Evolutionary conservation across 2,888 invertebrate species (phyloP), one percentile per base, ranked within the genome.

Genomic region (Diogma glabrata): DNA sequence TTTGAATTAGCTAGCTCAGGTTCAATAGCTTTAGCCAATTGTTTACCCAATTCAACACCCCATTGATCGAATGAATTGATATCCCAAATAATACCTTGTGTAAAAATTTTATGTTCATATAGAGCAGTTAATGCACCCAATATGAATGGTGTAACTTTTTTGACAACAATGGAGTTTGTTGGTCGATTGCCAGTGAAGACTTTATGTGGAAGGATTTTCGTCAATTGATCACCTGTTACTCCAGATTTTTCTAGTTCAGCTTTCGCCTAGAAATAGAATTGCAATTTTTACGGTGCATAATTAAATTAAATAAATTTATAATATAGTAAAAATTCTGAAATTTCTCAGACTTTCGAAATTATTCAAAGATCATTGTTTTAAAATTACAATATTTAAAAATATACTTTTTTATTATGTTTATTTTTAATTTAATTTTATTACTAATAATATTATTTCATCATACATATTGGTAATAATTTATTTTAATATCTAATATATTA

Each of bases 41-140:
- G 94, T 69, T 99, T 99, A 50, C 99, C 99, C 59, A 99, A 77
- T 70, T 99, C 99, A 49, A 99, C 99, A 28, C 99, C 99, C 96
- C 97, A 99, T 66, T 99, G 99, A 74, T 99, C 99, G 70, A 87
- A 99, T 0, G 97, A 97, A 71, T 99, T 99, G 66, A 99, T 95
- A 71, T 97, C 91, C 99, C 99, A 99, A 62, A 99, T 88, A 46
- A 93, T 83, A 40, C 99, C 99, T 70, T 99, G 99, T 0, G 88
- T 87, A 74, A 99, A 99, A 61, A 99, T 99, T 73, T 99, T 99
- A 71, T 96, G 96, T 68, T 99, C 99, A 70, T 99, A 99, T 74
- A 92, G 79, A 0, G 93, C 97, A 66, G 99, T 93, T 40, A 99
- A 76, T 43, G 87, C 84, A 49, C 97, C 99, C 43, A 99, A 78